Evolutionary conservation across 2,113 vertebrate species (phyloP), one percentile per base, ranked within the genome.

Genomic region (Corythaeola cristata): DNA sequence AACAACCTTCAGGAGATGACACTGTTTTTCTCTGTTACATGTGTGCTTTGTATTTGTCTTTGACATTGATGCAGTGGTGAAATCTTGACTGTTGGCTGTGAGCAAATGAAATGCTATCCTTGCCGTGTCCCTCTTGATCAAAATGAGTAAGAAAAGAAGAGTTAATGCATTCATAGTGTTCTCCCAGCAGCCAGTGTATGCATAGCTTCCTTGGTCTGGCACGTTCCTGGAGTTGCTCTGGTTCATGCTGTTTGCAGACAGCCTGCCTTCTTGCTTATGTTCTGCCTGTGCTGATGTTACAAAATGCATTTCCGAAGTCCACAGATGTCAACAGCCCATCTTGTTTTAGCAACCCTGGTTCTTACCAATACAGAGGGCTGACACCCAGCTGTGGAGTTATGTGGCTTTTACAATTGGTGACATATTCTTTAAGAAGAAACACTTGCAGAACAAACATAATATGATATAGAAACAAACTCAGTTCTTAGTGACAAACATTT

Each of bases 91-190:
- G 3, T 27, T 53, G 45, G 22, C 12, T 76, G 6, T 62, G 41
- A 74, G 55, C 35, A 45, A 69, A 24, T 15, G 33, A 53, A 88
- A 58, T 33, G 30, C 39, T 6, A 5, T 33, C 66, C 33, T 86
- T 44, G 11, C 37, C 41, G 7, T 68, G 77, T 82, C 39, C n/a
- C 33, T 81, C 15, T 19, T 19, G 35, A 10, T 56, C 15, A 52
- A 73, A 53, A 58, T 7, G 23, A 53, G 23, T 44, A 20, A 33
- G 49, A 91, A 45, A 32, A 32, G 49, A 39, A 52, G 28, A 72
- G 47, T 49, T 41, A 8, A 26, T 1, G 0, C 9, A 11, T 5
- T 39, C 8, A 0, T 7, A 19, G 22, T 9, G 52, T 5, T 75
- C 44, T 85, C 20, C 47, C 47, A 59, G 45, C 39, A 85, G 75